A percentile compares a stretch with the other conserved stretches of the same genome.
phyloP scores from a whole-genome alignment of 92 coral and sea anemone genomes.

The Metridium senile region DNA sequence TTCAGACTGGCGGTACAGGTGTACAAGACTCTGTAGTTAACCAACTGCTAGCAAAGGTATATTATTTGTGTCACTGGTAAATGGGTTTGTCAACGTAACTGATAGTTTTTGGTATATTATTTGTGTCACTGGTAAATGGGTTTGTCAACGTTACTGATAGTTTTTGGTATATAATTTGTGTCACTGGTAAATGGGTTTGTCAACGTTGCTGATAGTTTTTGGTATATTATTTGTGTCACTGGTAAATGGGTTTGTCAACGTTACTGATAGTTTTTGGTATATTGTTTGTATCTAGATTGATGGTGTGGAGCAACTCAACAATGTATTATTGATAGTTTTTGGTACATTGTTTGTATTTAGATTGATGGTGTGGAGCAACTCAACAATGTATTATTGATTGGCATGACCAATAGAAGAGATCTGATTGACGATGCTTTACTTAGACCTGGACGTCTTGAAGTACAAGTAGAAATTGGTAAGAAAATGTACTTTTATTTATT shows the following conservation, averaged over 20 bases:
- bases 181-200: conserved; percentile 91
- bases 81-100: no score
- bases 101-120: no score
- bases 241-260: no score
- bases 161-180: no score
- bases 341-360: conserved; percentile 41
- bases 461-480: conserved; percentile 97
- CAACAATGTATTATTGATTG: conserved; percentile 92
- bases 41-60: conserved; percentile 94
- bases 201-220: no score
- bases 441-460: conserved; percentile 97
- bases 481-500: not conserved
- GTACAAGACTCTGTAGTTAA: conserved; percentile 99
- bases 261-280: no score
- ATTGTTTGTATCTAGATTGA: conserved; percentile 69
- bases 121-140: no score
- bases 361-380: conserved; percentile 99
- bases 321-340: no score
- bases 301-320: conserved; percentile 94
- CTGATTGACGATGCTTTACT: conserved; percentile 95
- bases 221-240: conserved; percentile 32
- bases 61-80: not conserved
- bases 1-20: conserved; percentile 96
- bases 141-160: no score
- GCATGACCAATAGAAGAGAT: conserved; percentile 97